A percentile compares a stretch with the other conserved stretches of the same genome.
Conservation (phyloP, 2,888 invertebrate genomes). For the Ametastegia equiseti region DNA sequence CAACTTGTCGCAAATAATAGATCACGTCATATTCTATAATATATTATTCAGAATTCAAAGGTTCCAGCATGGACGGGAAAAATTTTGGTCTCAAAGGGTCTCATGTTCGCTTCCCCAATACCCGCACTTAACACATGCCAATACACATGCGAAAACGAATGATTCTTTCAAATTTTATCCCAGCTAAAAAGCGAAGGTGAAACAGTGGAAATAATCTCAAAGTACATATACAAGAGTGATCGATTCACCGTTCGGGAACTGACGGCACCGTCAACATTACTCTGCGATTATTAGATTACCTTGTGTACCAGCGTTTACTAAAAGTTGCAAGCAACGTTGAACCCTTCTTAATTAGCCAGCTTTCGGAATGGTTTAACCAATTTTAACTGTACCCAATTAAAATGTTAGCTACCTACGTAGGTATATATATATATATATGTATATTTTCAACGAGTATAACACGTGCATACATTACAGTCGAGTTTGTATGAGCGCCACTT, state of each 20-base stretch:
- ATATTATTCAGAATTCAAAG: too few species aligned
- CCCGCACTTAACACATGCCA: not conserved
- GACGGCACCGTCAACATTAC: constrained; percentile 31
- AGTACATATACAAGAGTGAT: constrained; percentile 36
- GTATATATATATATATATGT: not conserved
- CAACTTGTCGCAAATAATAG: too few species aligned
- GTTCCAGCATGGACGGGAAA: too few species aligned
- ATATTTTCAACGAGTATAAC: not conserved
- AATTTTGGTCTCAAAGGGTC: not conserved
- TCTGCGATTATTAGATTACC: constrained; percentile 35
- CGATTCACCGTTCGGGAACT: constrained; percentile 11
- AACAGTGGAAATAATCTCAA: constrained; percentile 11
- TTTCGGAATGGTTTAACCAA: constrained; percentile 39
- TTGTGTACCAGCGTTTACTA: constrained; percentile 17
- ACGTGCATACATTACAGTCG: not conserved
- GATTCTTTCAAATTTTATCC: not conserved
- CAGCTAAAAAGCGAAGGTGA: not conserved
- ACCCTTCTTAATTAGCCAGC: constrained; percentile 42
- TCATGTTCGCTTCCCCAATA: not conserved
- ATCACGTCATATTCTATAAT: too few species aligned
- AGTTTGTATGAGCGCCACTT: not conserved
- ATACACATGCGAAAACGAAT: not conserved
- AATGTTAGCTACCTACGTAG: constrained; percentile 10
- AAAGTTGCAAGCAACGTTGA: constrained; percentile 34
- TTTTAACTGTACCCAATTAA: constrained; percentile 34